These are phyloP conservation scores for Prinia subflava DNA, from an alignment of 2,113 vertebrate species.

Conservation along the genomic window DNA sequence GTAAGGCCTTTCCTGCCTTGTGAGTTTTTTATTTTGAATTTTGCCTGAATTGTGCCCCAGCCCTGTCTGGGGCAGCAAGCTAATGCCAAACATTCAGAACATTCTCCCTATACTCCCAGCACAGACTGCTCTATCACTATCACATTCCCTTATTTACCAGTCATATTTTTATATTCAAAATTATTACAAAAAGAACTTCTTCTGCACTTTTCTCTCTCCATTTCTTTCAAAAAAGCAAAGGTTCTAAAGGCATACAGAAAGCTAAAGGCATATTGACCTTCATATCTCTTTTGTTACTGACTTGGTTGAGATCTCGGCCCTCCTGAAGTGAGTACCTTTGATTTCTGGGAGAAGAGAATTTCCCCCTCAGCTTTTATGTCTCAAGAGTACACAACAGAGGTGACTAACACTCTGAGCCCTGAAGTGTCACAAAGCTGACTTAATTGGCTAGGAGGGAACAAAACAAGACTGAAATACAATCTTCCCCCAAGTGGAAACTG, in stretches of 20 bases:
- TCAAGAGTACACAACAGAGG: not conserved
- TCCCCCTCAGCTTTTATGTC: constrained; percentile 1
- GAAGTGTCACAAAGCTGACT: constrained; percentile 29
- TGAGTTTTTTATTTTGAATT: not conserved
- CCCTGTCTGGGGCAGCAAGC: not conserved
- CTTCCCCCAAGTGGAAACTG: constrained; percentile 35
- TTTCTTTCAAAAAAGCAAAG: not conserved
- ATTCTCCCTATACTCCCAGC: not conserved
- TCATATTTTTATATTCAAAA: not conserved
- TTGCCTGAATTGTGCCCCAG: not conserved
- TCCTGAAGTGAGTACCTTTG: not conserved
- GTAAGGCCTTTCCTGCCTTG: not conserved
- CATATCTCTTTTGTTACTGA: not conserved
- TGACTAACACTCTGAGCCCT: not conserved
- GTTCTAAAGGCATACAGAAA: not conserved
- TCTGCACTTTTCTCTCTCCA: not conserved
- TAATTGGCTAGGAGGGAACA: constrained; percentile 43
- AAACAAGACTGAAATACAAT: constrained; percentile 38
- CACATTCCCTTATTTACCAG: not conserved
- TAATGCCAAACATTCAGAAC: not conserved
- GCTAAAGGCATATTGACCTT: not conserved
- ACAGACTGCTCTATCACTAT: not conserved
- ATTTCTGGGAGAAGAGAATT: constrained; percentile 11
- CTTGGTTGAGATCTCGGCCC: not conserved
- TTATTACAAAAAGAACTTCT: not conserved